Conservation (phyloP, 2,113 vertebrate genomes). For the Sinosuthora webbiana region DNA sequence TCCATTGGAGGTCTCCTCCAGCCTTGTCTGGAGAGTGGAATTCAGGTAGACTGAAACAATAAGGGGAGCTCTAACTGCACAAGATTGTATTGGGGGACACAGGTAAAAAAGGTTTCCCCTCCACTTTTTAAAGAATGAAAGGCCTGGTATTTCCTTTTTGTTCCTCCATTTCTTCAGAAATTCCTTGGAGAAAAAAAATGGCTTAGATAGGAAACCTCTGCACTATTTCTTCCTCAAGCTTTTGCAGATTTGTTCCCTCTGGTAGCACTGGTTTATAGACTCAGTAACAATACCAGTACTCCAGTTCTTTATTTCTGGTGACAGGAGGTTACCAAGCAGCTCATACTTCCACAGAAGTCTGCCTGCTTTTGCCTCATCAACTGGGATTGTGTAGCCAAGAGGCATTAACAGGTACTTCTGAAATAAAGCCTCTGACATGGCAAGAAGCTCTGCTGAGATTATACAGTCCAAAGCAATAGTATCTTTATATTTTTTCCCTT, state of each 20-base stretch:
- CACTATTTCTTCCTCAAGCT: not conserved
- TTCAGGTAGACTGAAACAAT: not conserved
- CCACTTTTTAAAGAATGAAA: not conserved
- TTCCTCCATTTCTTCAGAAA: not conserved
- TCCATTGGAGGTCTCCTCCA: not conserved
- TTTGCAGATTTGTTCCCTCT: not conserved
- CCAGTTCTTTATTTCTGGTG: not conserved
- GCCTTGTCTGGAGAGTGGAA: not conserved
- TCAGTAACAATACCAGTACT: not conserved
- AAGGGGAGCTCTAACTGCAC: not conserved
- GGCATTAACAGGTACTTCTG: not conserved
- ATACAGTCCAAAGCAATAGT: not conserved
- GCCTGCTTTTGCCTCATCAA: not conserved
- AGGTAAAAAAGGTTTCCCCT: not conserved
- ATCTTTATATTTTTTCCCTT: not conserved
- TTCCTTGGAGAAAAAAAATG: not conserved
- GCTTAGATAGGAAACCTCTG: not conserved
- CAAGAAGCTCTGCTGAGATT: slow-evolving; percentile 12
- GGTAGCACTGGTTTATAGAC: not conserved
- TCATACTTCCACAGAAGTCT: not conserved
- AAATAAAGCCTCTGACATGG: slow-evolving; percentile 8
- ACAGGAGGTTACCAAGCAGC: not conserved
- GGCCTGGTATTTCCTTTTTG: not conserved
- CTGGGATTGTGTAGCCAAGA: not conserved
- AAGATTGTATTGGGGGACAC: fast-evolving